phyloP scores from a whole-genome alignment of 1,140 invertebrate genomes.

The Andrena cerasifolii region DNA sequence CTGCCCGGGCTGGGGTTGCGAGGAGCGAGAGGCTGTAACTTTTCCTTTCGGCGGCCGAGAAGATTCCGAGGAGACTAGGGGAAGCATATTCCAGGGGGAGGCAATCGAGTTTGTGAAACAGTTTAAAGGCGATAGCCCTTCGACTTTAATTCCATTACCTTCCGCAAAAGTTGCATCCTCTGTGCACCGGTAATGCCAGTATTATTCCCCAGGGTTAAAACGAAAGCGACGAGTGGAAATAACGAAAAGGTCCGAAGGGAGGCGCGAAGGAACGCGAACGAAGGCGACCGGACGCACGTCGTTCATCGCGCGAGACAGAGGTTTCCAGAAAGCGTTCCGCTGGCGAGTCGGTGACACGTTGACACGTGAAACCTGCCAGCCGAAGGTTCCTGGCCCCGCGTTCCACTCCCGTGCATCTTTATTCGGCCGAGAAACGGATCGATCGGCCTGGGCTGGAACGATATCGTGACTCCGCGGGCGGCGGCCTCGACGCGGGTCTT shows the following conservation, averaged over 20 bases:
- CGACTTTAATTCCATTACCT: no score
- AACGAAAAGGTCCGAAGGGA: background rate
- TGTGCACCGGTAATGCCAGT: background rate
- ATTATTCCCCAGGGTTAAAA: background rate
- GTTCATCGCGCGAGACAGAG: conserved; percentile 1
- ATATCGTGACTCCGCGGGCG: conserved; percentile 55
- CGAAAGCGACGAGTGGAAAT: background rate
- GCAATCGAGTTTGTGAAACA: no score
- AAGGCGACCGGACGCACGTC: conserved; percentile 37
- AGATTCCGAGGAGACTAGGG: no score
- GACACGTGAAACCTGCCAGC: conserved; percentile 64
- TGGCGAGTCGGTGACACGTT: conserved; percentile 57
- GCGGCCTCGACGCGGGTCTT: conserved; percentile 50
- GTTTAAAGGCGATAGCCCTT: no score
- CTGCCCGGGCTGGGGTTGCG: no score
- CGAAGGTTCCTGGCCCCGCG: conserved; percentile 8
- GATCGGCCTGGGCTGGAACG: conserved; percentile 37
- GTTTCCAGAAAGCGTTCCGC: background rate
- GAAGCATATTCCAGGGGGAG: no score
- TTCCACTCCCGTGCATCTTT: conserved; percentile 59
- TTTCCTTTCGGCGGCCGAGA: no score
- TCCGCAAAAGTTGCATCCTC: conserved; percentile 9
- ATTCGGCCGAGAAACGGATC: conserved; percentile 48
- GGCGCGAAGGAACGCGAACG: background rate
- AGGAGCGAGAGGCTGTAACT: no score